These are phyloP conservation scores for Diuraphis noxia DNA, from an alignment of 1,140 invertebrate genomes.

Conservation along the genomic window DNA sequence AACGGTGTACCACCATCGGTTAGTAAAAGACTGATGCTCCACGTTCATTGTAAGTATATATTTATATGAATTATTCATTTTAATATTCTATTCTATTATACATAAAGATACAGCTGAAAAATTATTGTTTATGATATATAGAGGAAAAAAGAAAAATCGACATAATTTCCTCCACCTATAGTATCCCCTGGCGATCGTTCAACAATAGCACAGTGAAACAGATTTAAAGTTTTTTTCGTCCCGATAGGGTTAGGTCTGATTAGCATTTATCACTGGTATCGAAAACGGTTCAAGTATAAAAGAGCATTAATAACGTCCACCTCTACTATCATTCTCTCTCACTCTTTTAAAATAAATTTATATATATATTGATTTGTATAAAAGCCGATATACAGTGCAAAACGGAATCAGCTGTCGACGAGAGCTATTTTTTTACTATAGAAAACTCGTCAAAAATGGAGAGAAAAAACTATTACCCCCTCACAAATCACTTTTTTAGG, in stretches of 20 bases:
- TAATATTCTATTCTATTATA: not conserved
- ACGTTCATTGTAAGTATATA: constrained; percentile 78
- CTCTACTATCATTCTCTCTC: constrained; percentile 26
- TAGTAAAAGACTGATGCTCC: constrained; percentile 80
- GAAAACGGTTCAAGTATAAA: constrained; percentile 45
- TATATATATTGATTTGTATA: constrained; percentile 31
- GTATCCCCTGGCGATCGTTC: constrained; percentile 15
- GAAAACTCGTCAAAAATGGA: constrained; percentile 42
- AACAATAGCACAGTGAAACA: constrained; percentile 33
- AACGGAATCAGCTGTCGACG: constrained; percentile 48
- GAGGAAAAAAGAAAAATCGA: constrained; percentile 30
- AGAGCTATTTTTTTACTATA: constrained; percentile 45
- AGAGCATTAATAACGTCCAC: constrained; percentile 51
- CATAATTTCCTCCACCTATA: constrained; percentile 6
- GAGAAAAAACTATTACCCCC: not conserved
- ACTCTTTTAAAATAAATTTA: constrained; percentile 24
- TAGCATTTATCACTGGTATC: constrained; percentile 50
- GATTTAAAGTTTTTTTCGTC: constrained; percentile 53
- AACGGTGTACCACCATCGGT: constrained; percentile 81
- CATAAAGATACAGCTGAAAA: not conserved
- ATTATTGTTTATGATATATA: not conserved
- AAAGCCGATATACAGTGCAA: constrained; percentile 27
- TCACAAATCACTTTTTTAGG: constrained; percentile 50
- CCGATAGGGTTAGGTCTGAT: constrained; percentile 50
- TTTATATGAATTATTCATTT: constrained; percentile 19